Evolutionary conservation across 1,140 invertebrate species (phyloP).

Genomic region (Matsumurasca onukii): DNA sequence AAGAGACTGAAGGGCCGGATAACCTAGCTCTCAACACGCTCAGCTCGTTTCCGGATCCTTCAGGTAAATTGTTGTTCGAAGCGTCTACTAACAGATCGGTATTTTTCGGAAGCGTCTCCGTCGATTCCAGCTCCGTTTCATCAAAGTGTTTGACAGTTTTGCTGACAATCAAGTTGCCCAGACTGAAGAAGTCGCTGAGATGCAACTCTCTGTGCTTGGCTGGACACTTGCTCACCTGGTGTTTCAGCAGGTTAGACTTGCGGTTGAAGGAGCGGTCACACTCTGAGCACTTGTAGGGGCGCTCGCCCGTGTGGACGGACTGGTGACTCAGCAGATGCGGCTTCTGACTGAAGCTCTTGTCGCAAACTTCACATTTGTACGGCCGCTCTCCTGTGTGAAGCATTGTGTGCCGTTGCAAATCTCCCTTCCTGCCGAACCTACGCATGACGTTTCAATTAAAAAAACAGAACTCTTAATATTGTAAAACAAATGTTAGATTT

Average conservation of each 20-base stretch:
- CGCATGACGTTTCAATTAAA: too few relatives aligned
- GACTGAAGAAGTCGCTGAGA: background rate
- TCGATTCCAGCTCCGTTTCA: background rate
- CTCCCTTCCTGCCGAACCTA: slow-evolving; percentile 53
- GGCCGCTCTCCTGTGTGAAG: slow-evolving; percentile 60
- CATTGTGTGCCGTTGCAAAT: slow-evolving; percentile 51
- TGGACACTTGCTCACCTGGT: slow-evolving; percentile 26
- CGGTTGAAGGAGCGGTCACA: slow-evolving; percentile 49
- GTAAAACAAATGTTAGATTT: too few relatives aligned
- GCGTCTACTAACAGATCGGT: background rate
- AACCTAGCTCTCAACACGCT: background rate
- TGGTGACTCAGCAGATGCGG: slow-evolving; percentile 42
- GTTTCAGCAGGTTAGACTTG: slow-evolving; percentile 39
- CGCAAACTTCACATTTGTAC: slow-evolving; percentile 63
- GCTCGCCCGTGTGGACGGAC: slow-evolving; percentile 61
- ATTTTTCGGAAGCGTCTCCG: background rate
- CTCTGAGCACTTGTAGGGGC: slow-evolving; percentile 57
- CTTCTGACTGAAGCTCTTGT: slow-evolving; percentile 53
- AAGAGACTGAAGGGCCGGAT: too few relatives aligned
- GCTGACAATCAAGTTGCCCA: background rate
- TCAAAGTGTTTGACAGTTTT: background rate
- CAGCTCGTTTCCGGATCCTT: background rate
- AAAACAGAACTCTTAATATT: too few relatives aligned
- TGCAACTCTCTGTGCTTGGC: background rate
- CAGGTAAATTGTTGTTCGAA: background rate